Conservation (phyloP, 2,888 invertebrate species). For the Limnephilus lunatus region DNA sequence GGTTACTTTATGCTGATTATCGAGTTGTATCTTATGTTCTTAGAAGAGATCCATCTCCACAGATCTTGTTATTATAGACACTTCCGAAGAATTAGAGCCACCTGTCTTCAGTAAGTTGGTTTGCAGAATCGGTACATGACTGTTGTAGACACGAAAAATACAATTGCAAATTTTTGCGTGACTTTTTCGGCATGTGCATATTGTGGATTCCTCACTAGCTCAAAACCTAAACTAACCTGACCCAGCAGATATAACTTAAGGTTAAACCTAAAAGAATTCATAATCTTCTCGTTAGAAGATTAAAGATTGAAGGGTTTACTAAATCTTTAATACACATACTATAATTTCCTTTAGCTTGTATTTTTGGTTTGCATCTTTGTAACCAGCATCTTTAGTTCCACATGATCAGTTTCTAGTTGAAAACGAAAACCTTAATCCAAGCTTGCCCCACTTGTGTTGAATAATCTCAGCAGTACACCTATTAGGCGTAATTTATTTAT, state of each 20-base stretch:
- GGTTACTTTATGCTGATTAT: neutral
- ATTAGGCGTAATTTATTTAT: neutral
- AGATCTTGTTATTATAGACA: neutral
- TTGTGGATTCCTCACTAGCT: neutral
- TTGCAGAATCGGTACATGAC: neutral
- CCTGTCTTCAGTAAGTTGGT: neutral
- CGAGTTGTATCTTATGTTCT: neutral
- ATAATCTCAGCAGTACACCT: neutral
- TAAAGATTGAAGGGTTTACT: too few species aligned
- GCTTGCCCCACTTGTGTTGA: neutral
- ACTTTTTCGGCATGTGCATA: neutral
- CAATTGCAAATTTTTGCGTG: neutral
- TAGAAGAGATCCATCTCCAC: neutral
- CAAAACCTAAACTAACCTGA: neutral
- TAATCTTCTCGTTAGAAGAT: neutral
- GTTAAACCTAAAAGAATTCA: too few species aligned
- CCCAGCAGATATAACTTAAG: too few species aligned
- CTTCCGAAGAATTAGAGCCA: neutral
- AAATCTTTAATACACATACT: too few species aligned
- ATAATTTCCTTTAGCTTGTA: too few species aligned
- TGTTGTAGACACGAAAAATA: neutral
- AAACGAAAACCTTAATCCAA: neutral
- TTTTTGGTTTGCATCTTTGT: neutral
- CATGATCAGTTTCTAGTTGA: neutral
- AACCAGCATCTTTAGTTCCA: too few species aligned